Percentiles rank a stretch among this genome's conserved stretches.
Evolutionary conservation across 2,888 invertebrate genomes (phyloP).

Genomic region (Xestoiulus laeticollis): DNA sequence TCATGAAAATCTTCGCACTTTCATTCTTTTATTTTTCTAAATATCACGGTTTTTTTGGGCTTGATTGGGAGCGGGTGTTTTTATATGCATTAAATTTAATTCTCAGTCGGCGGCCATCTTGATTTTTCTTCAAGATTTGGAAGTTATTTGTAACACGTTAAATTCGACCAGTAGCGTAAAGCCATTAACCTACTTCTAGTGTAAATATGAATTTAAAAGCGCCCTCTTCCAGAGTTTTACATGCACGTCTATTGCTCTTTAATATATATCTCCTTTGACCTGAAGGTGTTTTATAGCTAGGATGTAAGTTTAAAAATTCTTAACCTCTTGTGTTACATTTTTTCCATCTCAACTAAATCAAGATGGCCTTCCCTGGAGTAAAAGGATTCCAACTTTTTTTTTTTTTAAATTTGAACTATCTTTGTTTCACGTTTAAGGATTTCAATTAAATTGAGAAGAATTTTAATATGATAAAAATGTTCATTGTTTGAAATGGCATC

Average conservation of each 20-base stretch:
- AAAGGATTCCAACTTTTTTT: background rate
- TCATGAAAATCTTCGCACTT: background rate
- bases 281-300: background rate
- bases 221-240: background rate
- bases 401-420: background rate
- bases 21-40: background rate
- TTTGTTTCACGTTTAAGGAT: background rate
- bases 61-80: background rate
- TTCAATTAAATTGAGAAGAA: background rate
- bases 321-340: background rate
- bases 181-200: background rate
- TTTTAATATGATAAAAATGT: background rate
- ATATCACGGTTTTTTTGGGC: background rate
- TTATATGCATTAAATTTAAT: background rate
- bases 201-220: background rate
- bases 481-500: background rate
- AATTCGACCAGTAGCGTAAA: background rate
- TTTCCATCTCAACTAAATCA: background rate
- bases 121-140: background rate
- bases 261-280: slow-evolving; percentile 3
- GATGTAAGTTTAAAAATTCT: background rate
- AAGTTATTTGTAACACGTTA: background rate
- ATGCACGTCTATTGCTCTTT: background rate
- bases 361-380: slow-evolving; percentile 28
- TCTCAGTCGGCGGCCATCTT: background rate